phyloP scores from a whole-genome alignment of 30 jellyfish, hydroid and myxozoan species.

The Morbakka virulenta region DNA sequence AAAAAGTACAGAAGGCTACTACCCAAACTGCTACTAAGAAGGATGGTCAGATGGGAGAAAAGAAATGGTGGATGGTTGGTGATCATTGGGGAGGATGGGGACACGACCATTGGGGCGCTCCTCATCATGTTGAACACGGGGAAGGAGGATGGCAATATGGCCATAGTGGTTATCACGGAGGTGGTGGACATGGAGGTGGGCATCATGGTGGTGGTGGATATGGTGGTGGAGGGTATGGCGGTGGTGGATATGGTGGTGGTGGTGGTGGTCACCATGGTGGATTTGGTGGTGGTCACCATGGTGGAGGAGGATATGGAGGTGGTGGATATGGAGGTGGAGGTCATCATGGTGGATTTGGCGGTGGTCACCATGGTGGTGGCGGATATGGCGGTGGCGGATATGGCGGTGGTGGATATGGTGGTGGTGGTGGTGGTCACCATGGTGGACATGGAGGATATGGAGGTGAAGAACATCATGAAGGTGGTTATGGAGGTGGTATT shows the following conservation, averaged over 20 bases:
- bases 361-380: conserved; percentile 55
- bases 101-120: conserved; percentile 92
- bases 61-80: conserved; percentile 99
- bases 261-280: conserved; percentile 10
- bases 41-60: conserved; percentile 25
- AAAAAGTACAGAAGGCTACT: not conserved
- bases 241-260: conserved; percentile 41
- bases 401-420: conserved; percentile 24
- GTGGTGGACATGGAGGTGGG: conserved; percentile 57
- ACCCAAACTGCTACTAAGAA: conserved; percentile 31
- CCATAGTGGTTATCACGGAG: conserved; percentile 83
- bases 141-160: conserved; percentile 99
- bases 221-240: conserved; percentile 44
- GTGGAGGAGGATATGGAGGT: conserved; percentile 45
- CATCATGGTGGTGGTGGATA: conserved; percentile 15
- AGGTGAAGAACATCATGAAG: not conserved
- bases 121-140: conserved; percentile 80
- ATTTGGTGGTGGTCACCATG: conserved; percentile 16
- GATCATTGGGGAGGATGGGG: conserved; percentile 99
- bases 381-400: conserved; percentile 9
- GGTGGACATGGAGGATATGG: conserved; percentile 23
- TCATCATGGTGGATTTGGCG: conserved; percentile 36
- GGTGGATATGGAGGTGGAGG: conserved; percentile 39
- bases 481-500: conserved; percentile 8
- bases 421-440: conserved; percentile 25